Percentiles rank a stretch among this genome's conserved stretches.
Conservation (phyloP, 2,888 invertebrate species). For the Amphipoea lucens region DNA sequence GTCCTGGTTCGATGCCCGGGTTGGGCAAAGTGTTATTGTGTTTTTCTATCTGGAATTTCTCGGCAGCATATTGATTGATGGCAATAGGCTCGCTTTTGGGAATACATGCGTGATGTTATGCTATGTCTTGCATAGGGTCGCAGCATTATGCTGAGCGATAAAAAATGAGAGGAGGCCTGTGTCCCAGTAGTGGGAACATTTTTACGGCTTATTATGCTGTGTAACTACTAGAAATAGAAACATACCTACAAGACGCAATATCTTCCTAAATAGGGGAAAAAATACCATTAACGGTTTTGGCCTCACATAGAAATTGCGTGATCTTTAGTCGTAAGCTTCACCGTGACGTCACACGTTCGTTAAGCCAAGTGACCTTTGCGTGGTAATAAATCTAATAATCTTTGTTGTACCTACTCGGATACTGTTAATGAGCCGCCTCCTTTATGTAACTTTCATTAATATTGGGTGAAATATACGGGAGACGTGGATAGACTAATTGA, state of each 20-base stretch:
- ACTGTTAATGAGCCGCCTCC: constrained; percentile 47
- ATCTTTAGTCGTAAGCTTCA: constrained; percentile 31
- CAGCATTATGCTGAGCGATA: too few relatives aligned
- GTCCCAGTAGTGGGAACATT: neutral
- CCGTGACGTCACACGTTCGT: constrained; percentile 55
- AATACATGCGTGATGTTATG: neutral
- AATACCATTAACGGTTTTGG: neutral
- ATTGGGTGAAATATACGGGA: constrained; percentile 5
- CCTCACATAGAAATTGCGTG: constrained; percentile 40
- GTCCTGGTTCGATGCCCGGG: neutral
- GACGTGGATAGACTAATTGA: neutral
- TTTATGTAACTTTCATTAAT: constrained; percentile 19
- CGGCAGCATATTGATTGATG: neutral
- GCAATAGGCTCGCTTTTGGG: neutral
- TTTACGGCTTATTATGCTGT: neutral
- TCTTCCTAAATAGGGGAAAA: neutral
- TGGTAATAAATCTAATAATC: constrained; percentile 59
- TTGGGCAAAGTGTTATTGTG: neutral
- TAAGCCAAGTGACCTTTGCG: constrained; percentile 61
- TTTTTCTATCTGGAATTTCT: neutral
- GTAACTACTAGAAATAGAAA: neutral
- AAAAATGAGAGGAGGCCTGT: too few relatives aligned
- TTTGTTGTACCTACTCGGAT: constrained; percentile 24
- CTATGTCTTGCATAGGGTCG: neutral
- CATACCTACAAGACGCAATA: neutral